Percentiles rank a stretch among this genome's conserved stretches.
Evolutionary conservation across 1,140 invertebrate genomes (phyloP).

Genomic region (Aphelinus certus): DNA sequence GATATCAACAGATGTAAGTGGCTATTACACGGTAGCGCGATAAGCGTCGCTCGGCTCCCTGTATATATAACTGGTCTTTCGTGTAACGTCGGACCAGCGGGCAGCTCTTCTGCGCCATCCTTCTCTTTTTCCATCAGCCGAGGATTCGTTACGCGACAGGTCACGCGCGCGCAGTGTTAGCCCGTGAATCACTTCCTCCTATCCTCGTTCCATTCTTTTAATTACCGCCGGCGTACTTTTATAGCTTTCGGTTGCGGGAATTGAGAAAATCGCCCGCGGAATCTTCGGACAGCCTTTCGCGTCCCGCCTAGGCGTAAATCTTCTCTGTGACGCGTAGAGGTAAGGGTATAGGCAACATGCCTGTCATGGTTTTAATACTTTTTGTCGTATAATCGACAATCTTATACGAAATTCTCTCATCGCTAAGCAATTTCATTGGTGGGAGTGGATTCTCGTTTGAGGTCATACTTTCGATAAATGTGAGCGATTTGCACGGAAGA

Average conservation of each 20-base stretch:
- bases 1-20: not conserved
- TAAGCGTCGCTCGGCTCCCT: not conserved
- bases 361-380: not conserved
- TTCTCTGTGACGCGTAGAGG: constrained; percentile 7
- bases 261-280: constrained; percentile 27
- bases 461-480: no score
- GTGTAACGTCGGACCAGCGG: not conserved
- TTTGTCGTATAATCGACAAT: not conserved
- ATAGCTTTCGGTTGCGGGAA: constrained; percentile 30
- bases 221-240: constrained; percentile 31
- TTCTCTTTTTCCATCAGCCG: constrained; percentile 15
- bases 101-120: not conserved
- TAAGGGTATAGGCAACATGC: not conserved
- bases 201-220: constrained; percentile 28
- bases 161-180: constrained; percentile 28
- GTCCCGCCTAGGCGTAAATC: constrained; percentile 10
- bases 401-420: not conserved
- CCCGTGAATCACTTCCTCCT: constrained; percentile 35
- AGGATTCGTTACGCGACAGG: constrained; percentile 34
- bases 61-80: not conserved
- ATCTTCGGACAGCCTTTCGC: constrained; percentile 5
- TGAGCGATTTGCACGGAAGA: no score
- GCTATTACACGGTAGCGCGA: constrained; percentile 16
- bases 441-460: no score
- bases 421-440: no score